These are phyloP conservation scores for Myotis brandtii DNA, from an alignment of 2,113 vertebrate genomes.

Conservation along the genomic window DNA sequence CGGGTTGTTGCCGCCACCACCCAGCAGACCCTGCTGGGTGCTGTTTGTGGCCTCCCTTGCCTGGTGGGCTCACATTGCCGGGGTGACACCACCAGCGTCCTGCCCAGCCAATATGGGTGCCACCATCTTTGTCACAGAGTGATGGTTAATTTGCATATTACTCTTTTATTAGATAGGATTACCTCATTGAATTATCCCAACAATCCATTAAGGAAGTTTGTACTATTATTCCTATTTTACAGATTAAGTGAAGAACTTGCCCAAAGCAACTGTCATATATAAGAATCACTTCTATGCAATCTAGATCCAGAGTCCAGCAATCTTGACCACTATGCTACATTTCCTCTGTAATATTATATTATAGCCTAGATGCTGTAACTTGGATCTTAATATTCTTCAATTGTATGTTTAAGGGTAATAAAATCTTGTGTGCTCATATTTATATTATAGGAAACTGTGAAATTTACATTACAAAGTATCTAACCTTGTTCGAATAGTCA, in stretches of 20 bases:
- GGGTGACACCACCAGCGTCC: too few species aligned
- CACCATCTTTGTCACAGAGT: too few species aligned
- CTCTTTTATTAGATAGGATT: background rate
- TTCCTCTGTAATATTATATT: background rate
- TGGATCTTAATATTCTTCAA: background rate
- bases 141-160: too few species aligned
- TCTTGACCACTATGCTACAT: background rate
- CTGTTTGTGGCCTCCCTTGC: too few species aligned
- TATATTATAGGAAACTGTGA: background rate
- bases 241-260: background rate
- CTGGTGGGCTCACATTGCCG: too few species aligned
- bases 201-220: background rate
- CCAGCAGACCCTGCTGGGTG: too few species aligned
- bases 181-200: background rate
- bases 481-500: background rate
- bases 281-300: background rate
- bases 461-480: slow-evolving; percentile 15
- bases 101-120: too few species aligned
- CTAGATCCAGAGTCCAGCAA: background rate
- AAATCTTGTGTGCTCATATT: background rate
- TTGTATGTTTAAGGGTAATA: background rate
- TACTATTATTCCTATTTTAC: background rate
- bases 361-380: background rate
- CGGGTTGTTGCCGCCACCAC: accelerated
- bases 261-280: background rate